Base-by-base conservation (phyloP, 2,113 vertebrate species). In the Rhinopomastus cyanomelas region DNA sequence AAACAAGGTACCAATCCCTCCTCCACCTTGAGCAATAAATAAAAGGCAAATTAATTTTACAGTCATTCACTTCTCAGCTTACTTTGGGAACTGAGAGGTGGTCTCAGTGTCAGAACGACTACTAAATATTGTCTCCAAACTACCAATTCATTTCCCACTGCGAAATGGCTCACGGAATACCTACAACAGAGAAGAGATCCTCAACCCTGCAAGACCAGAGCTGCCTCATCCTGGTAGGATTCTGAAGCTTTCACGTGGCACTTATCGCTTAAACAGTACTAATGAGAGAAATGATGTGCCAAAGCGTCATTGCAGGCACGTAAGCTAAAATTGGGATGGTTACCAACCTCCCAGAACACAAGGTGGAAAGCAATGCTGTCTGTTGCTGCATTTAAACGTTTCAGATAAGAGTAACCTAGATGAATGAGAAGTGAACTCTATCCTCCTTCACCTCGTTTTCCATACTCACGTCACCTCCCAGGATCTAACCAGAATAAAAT, bases 341-440 rank as follows among this genome's bases (percentile, higher is more conserved):
- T 93, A 94, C 74, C 44, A 93, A 61, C 17, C 74, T 75, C 81
- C 81, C 93, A 88, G 78, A 88, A 82, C 25, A 55, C 74, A 95
- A 64, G n/a, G 81, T 46, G 73, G 60, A 90, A 95, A 95, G 87
- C 85, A 90, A 87, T 87, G 39, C 37, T 61, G 66, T 79, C 88
- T 93, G 92, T 52, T 81, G 88, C 90, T 91, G 82, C 46, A 90
- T 93, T 93, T 90, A 94, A 82, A 91, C 27, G 32, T 87, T 42
- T 74, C 66, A 93, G 81, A 46, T 73, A 93, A 92, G 57, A 69
- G 87, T 55, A 78, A 88, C 83, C 92, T 64, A 82, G 69, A 90
- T 89, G 95, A 97, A 95, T 96, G 74, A 95, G 95, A 81, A 88
- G 73, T 87, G 87, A 92, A 90, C 55, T 88, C 93, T 81, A 65